phyloP scores from a whole-genome alignment of 1,140 invertebrate genomes.

The Trichonephila clavata region DNA sequence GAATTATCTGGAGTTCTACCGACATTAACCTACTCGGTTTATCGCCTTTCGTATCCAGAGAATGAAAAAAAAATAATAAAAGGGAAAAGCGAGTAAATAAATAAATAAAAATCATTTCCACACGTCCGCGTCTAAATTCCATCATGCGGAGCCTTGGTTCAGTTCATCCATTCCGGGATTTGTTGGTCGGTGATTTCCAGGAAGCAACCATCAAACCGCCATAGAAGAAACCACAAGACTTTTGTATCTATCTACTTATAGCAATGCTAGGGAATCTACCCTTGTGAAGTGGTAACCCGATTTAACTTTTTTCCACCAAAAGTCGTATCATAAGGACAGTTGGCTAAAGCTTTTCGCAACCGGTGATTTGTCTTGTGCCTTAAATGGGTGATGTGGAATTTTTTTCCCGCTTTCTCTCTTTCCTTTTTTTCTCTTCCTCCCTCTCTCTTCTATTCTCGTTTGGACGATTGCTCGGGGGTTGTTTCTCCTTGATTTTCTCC shows the following conservation, averaged over 20 bases:
- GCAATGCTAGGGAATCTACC: conserved; percentile 31
- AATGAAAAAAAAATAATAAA: not conserved
- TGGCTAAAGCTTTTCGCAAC: conserved; percentile 19
- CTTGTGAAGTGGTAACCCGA: conserved; percentile 58
- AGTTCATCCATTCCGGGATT: conserved; percentile 52
- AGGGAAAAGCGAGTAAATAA: conserved; percentile 6
- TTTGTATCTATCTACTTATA: conserved; percentile 42
- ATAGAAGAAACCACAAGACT: conserved; percentile 33
- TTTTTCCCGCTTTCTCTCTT: not conserved
- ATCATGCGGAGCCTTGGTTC: not conserved
- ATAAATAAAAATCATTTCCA: conserved; percentile 41
- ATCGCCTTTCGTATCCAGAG: conserved; percentile 7
- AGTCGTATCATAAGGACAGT: conserved; percentile 29
- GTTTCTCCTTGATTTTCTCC: conserved; percentile 18
- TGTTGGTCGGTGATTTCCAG: conserved; percentile 33
- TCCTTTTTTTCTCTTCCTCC: not conserved
- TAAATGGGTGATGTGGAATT: conserved; percentile 48
- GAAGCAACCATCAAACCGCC: conserved; percentile 36
- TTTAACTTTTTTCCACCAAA: conserved; percentile 53
- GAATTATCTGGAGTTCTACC: conserved; percentile 48
- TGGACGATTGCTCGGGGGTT: conserved; percentile 33
- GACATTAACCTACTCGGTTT: conserved; percentile 50
- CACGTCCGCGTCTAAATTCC: conserved; percentile 56
- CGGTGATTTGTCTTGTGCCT: conserved; percentile 54
- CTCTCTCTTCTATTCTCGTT: conserved; percentile 16